These are phyloP conservation scores for Eledone cirrhosa DNA, from an alignment of 2,888 invertebrate genomes.

Conservation along the genomic window DNA sequence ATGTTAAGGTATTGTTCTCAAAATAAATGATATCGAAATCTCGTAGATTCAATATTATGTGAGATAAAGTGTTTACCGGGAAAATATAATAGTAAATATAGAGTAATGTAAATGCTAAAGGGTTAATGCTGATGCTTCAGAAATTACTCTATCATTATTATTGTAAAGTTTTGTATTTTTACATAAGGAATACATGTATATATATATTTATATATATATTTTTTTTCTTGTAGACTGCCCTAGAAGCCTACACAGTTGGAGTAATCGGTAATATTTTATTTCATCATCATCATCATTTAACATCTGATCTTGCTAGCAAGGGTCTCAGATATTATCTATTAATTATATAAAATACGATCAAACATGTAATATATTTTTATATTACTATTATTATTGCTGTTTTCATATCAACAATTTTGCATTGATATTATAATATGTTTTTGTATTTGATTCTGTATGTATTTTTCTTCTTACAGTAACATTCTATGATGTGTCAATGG, in stretches of 20 bases:
- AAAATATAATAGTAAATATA: too few relatives aligned
- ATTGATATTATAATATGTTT: neutral
- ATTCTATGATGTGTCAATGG: slow-evolving; percentile 79
- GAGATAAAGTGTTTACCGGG: too few relatives aligned
- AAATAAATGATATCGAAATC: too few relatives aligned
- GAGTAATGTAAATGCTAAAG: too few relatives aligned
- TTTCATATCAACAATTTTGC: neutral
- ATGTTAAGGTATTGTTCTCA: too few relatives aligned
- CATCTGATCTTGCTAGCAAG: neutral
- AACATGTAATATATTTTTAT: neutral
- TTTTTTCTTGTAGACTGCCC: slow-evolving; percentile 75
- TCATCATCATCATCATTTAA: neutral
- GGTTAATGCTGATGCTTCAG: too few relatives aligned
- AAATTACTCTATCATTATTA: too few relatives aligned
- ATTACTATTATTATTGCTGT: neutral
- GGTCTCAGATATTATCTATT: neutral
- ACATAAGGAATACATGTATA: too few relatives aligned
- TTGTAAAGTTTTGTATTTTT: too few relatives aligned
- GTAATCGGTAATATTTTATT: slow-evolving; percentile 70
- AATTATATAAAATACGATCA: neutral
- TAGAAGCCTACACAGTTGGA: slow-evolving; percentile 82
- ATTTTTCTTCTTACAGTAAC: slow-evolving; percentile 71
- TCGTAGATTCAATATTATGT: too few relatives aligned
- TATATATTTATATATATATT: slow-evolving; percentile 29
- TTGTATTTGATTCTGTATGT: neutral